Base-by-base conservation (phyloP, 2,888 invertebrate species). In the Flabesymbios commensalis region DNA sequence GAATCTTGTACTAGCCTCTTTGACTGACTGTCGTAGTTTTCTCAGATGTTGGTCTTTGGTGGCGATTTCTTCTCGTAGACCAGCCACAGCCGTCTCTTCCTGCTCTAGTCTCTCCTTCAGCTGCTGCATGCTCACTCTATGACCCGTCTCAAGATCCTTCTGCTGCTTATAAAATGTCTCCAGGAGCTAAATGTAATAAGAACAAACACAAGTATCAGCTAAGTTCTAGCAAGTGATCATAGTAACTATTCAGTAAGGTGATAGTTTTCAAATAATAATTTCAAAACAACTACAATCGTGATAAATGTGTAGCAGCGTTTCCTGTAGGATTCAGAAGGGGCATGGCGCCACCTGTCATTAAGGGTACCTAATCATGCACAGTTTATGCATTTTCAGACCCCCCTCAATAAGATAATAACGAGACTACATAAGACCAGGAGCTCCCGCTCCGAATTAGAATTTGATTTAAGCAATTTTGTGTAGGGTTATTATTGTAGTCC, bases 1-100 rank as follows among this genome's bases (percentile, higher is more conserved):
- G n/a, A n/a, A n/a, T n/a, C n/a, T n/a, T n/a, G 3, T 7, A 39
- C 58, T 42, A n/a, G 78, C 79, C 69, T 79, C 76, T 63, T 78
- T 78, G 33, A 77, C 61, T 2, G 75, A 70, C 29, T 65, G 69
- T 45, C 74, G 72, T 28, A 77, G 68, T 61, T 77, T 76, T 33
- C 67, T 71, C 4, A 76, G 67, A 39, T 74, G 75, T 33, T 73
- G 67, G 19, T 78, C 78, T 59, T 75, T 78, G 32, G 65, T 62
- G 31, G 61, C 55, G 7, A 74, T 59, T 53, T 78, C 77, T 62
- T 73, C 71, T 39, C 75, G 66, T 29, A 78, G 64, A 3, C 72
- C 74, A 3, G 57, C 65, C 7, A 77, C 75, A 0, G 73, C 66
- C 55, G 75, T 72, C 65, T 78, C 78, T 59, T 79, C 79, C 59